Base-by-base conservation (phyloP, 2,797 vertebrate genomes). In the Odontamblyopus rebecca region DNA sequence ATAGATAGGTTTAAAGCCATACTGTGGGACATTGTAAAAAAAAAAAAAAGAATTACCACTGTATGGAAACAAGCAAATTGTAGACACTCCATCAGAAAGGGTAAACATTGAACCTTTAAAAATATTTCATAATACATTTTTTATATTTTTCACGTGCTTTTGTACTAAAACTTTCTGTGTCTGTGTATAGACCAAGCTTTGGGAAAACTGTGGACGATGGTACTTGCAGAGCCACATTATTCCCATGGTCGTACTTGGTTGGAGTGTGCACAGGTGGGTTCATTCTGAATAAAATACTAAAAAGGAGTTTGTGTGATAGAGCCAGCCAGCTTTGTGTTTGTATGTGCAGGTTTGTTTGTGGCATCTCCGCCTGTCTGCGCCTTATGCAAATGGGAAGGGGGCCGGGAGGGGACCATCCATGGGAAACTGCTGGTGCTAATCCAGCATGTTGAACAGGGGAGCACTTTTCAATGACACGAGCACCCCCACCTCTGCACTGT, bases 341-440 rank as follows among this genome's bases (percentile, higher is more conserved):
- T 56, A 56, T 26, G 67, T 63, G 38, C 91, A 93, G 91, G 93
- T 93, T 93, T 94, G 93, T 94, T 93, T 94, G 93, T 93, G 91
- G 91, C 90, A 89, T 91, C 91, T 85, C 88, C 82, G 89, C 90
- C 92, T 93, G 93, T 94, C 93, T 94, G 92, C 89, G 90, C 89
- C 91, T 89, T 94, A 94, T 94, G 93, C 92, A 93, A 94, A 94
- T 94, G 83, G 74, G 62, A 67, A 73, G 85, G 81, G 85, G 82
- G 82, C 72, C 72, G 89, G 85, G 86, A 79, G 85, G 64, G 88
- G 76, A 75, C 82, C 68, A 85, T 90, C 91, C 93, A 93, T 94
- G 93, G 93, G 93, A 94, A 93, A 93, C 90, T 93, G 89, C 90
- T 92, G 91, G 89, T 93, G 91, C 89, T 94, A 94, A 94, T 94